Evolutionary conservation across 2,888 invertebrate species (phyloP).

Genomic region (Neoitamus cyanurus): DNA sequence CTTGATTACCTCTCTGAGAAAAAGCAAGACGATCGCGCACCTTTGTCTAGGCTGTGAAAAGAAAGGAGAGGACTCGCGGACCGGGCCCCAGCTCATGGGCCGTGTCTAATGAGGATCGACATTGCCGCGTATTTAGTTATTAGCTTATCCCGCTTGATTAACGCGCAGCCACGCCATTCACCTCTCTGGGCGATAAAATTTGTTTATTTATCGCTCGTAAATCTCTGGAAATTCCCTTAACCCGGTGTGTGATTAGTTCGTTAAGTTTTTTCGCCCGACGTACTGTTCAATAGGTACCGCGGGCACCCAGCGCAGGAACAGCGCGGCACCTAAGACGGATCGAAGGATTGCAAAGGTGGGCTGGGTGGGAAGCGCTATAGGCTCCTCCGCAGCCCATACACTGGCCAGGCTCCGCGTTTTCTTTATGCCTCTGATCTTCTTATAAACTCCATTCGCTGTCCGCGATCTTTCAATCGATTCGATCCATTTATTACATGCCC

Average conservation of each 20-base stretch:
- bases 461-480: conserved; percentile 48
- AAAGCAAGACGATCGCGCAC: neutral
- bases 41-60: neutral
- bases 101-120: conserved; percentile 33
- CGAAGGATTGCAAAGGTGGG: neutral
- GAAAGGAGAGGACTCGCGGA: neutral
- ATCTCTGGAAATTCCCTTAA: conserved; percentile 34
- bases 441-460: conserved; percentile 23
- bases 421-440: conserved; percentile 14
- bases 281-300: neutral
- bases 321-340: neutral
- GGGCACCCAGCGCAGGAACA: neutral
- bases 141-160: conserved; percentile 37
- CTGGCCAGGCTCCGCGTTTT: neutral
- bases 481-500: conserved; percentile 47
- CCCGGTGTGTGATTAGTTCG: conserved; percentile 38
- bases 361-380: neutral
- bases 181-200: conserved; percentile 13
- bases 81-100: neutral
- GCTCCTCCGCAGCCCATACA: neutral
- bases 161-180: neutral
- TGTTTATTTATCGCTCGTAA: conserved; percentile 37
- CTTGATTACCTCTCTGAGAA: neutral
- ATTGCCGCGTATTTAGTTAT: conserved; percentile 20
- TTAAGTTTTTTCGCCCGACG: neutral